phyloP scores from a whole-genome alignment of 2,888 invertebrate species.

The Phytoseiulus persimilis region DNA sequence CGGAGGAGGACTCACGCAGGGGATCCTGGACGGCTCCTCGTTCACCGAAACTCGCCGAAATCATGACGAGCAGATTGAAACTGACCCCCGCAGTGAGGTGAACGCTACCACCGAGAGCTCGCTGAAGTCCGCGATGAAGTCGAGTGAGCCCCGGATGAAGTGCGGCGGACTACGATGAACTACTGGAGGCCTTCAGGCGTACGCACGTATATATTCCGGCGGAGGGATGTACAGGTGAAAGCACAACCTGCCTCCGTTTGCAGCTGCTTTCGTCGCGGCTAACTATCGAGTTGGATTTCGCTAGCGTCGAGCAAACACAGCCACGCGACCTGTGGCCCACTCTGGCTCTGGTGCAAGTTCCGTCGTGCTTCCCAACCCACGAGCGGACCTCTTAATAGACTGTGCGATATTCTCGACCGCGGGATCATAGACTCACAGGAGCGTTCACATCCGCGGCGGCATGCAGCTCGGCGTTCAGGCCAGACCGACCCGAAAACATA shows the following conservation, averaged over 20 bases:
- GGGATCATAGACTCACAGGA: neutral
- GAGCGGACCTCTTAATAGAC: neutral
- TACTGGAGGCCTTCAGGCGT: neutral
- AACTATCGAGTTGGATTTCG: neutral
- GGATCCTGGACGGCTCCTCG: neutral
- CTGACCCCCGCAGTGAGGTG: neutral
- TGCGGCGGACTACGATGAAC: neutral
- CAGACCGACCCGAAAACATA: neutral
- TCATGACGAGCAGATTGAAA: neutral
- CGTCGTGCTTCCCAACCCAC: neutral
- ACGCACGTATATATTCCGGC: neutral
- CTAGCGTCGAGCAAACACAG: neutral
- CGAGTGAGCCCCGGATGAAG: neutral
- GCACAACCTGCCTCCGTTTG: slow-evolving; percentile 5
- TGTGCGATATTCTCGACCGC: neutral
- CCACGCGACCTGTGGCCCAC: neutral
- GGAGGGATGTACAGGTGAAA: neutral
- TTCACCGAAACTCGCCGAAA: neutral
- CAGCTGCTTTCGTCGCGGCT: neutral
- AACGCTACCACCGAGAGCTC: neutral
- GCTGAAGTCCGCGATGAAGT: neutral
- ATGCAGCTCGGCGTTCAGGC: neutral
- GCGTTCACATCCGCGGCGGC: neutral
- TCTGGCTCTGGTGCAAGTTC: neutral
- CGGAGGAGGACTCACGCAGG: neutral